phyloP scores from a whole-genome alignment of 2,888 invertebrate genomes.

The Spilarctia lutea region DNA sequence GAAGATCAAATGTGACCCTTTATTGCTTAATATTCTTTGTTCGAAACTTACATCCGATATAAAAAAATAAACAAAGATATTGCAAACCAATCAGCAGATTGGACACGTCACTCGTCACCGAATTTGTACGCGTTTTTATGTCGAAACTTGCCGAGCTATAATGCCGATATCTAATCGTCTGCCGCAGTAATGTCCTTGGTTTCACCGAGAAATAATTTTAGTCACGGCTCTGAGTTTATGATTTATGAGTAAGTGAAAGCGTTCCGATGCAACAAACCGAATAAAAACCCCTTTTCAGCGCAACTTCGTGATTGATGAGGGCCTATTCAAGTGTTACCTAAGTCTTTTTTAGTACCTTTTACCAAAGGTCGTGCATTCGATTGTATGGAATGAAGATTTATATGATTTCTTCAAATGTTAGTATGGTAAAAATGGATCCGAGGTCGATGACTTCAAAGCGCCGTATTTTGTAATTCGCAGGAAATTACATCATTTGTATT shows the following conservation, averaged over 20 bases:
- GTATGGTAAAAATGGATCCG: slow-evolving; percentile 22
- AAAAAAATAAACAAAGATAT: slow-evolving; percentile 17
- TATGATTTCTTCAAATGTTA: slow-evolving; percentile 34
- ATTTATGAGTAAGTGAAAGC: slow-evolving; percentile 77
- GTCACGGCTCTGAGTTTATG: slow-evolving; percentile 59
- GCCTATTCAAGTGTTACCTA: slow-evolving; percentile 69
- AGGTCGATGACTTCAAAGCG: slow-evolving; percentile 31
- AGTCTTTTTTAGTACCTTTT: slow-evolving; percentile 57
- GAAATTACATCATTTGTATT: slow-evolving; percentile 46
- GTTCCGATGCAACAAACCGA: slow-evolving; percentile 61
- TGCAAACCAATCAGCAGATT: slow-evolving; percentile 15
- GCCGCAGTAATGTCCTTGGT: slow-evolving; percentile 55
- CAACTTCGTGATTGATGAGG: slow-evolving; percentile 72
- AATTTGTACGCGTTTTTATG: slow-evolving; percentile 22
- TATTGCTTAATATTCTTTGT: slow-evolving; percentile 14
- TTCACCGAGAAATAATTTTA: slow-evolving; percentile 60
- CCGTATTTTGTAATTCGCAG: slow-evolving; percentile 27
- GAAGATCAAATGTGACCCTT: slow-evolving; percentile 13
- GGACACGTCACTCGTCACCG: slow-evolving; percentile 14
- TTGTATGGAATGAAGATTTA: slow-evolving; percentile 43
- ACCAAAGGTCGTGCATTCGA: slow-evolving; percentile 56
- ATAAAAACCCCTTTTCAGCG: slow-evolving; percentile 67
- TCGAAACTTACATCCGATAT: background rate
- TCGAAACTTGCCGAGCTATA: slow-evolving; percentile 33
- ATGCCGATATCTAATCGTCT: slow-evolving; percentile 43